Base-by-base conservation (phyloP, 2,113 vertebrate genomes). In the Phocoena sinus region DNA sequence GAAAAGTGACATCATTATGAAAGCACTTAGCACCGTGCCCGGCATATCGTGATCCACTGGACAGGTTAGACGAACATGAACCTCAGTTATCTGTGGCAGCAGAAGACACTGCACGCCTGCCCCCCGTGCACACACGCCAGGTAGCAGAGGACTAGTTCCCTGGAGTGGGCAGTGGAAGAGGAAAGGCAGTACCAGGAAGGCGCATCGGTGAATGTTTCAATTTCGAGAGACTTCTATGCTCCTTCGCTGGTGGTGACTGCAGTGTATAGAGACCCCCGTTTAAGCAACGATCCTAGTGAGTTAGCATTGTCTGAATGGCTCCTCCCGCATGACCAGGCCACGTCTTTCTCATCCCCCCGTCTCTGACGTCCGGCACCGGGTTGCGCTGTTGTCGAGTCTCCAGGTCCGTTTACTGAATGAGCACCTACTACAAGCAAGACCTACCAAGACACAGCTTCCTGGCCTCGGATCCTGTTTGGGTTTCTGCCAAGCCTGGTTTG, bases 401-500 rank as follows among this genome's bases (percentile, higher is more conserved):
- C 3, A 12, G 11, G 80, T 67, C 41, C 74, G 28, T 58, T 86
- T 63, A 53, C 2, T 67, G 77, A 85, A 44, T 25, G 47, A 90
- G 91, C 8, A 6, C 62, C 68, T 20, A 25, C 25, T 23, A 36
- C 0, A 13, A 50, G 62, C 15, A 15, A 56, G 56, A 83, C 60
- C 92, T 56, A 56, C 44, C 68, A 6, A 44, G 33, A 44, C 89
- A 81, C 58, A 0, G 67, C 73, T 91, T n/a, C 28, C 58, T 79
- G 93, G 94, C 86, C 84, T 47, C n/a, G 21, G 63, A 65, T 41
- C 47, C 38, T 60, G 53, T n/a, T 6, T 76, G 70, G 89, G 88
- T 38, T 62, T 87, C 87, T 95, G 96, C 96, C 96, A 98, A 97
- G 92, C 80, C 92, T 94, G 97, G 84, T 76, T 95, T 97, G 96